Percentiles rank a stretch among this genome's conserved stretches.
Conservation (phyloP, 2,888 invertebrate genomes). For the Lycia hirtaria region DNA sequence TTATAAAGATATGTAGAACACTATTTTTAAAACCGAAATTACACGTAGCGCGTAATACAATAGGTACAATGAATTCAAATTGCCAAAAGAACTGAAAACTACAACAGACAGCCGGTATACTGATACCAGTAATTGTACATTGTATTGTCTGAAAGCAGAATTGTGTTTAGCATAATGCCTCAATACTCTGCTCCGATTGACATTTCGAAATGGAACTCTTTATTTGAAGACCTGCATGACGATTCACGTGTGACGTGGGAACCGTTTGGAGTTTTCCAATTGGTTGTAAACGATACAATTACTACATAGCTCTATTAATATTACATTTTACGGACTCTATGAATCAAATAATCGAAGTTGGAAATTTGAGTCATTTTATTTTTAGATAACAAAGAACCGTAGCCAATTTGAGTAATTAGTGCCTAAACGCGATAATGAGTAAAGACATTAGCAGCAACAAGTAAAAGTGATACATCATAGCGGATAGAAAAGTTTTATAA, state of each 20-base stretch:
- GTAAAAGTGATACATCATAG: slow-evolving; percentile 42
- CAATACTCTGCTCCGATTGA: slow-evolving; percentile 52
- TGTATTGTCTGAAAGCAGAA: slow-evolving; percentile 32
- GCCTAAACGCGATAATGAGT: slow-evolving; percentile 34
- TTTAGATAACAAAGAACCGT: slow-evolving; percentile 19
- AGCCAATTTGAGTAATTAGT: slow-evolving; percentile 36
- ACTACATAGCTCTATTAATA: slow-evolving; percentile 10
- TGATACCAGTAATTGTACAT: slow-evolving; percentile 24
- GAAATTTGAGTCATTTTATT: slow-evolving; percentile 26
- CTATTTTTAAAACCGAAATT: no score
- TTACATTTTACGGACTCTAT: slow-evolving; percentile 15
- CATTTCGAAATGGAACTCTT: slow-evolving; percentile 53
- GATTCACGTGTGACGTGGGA: slow-evolving; percentile 49
- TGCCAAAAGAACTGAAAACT: slow-evolving; percentile 10
- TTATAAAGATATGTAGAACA: no score
- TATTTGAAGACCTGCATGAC: slow-evolving; percentile 49
- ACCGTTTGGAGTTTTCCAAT: slow-evolving; percentile 22
- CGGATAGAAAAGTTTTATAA: slow-evolving; percentile 36
- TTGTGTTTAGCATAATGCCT: slow-evolving; percentile 35
- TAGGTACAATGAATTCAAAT: slow-evolving; percentile 8
- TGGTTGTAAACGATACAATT: neutral
- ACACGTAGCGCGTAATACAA: slow-evolving; percentile 1
- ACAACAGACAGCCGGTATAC: slow-evolving; percentile 9
- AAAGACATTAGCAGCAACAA: slow-evolving; percentile 27
- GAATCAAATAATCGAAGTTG: slow-evolving; percentile 20